Evolutionary conservation across 1,140 invertebrate species (phyloP).

Genomic region (Diuraphis noxia): DNA sequence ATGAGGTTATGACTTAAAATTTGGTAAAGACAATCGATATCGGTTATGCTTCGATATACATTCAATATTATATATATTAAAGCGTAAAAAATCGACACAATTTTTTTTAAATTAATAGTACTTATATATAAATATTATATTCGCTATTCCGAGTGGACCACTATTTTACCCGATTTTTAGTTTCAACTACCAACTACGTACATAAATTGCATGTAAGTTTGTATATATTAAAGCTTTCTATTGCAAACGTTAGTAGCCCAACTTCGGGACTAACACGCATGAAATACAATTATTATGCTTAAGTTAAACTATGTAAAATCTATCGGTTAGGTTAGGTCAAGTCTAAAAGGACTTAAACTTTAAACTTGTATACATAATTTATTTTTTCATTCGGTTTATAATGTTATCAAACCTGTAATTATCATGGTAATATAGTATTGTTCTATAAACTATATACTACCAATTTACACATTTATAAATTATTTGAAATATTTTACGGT

Average conservation of each 20-base stretch:
- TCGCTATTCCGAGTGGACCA: background rate
- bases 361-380: too few species aligned
- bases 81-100: background rate
- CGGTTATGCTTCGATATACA: background rate
- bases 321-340: background rate
- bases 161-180: background rate
- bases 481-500: background rate
- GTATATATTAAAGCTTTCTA: background rate
- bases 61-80: background rate
- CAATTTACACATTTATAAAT: background rate
- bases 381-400: background rate
- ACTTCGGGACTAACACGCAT: too few species aligned
- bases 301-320: background rate
- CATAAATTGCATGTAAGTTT: background rate
- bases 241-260: background rate
- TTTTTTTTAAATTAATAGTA: background rate
- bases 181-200: background rate
- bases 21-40: background rate
- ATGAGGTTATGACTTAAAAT: background rate
- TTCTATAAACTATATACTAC: background rate
- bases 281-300: background rate
- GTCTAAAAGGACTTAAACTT: background rate
- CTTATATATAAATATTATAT: background rate
- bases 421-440: background rate
- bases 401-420: background rate